Evolutionary conservation across 1,140 invertebrate genomes (phyloP).

Genomic region (Chymomyza costata): DNA sequence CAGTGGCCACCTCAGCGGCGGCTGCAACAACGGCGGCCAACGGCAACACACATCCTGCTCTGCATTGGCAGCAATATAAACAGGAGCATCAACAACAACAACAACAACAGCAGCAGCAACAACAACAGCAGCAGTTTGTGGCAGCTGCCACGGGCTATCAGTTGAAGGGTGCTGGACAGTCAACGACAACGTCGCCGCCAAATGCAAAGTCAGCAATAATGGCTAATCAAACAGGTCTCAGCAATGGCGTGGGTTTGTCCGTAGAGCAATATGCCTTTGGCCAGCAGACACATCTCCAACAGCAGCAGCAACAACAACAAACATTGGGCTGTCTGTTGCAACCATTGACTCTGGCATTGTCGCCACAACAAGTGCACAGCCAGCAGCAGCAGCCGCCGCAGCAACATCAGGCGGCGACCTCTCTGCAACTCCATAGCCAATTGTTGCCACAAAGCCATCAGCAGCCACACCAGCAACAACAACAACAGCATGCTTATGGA

Average conservation of each 20-base stretch:
- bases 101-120: conserved; percentile 48
- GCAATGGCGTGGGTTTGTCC: conserved; percentile 15
- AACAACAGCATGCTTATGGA: conserved; percentile 35
- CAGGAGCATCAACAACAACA: conserved; percentile 47
- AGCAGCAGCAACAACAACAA: conserved; percentile 49
- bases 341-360: conserved; percentile 62
- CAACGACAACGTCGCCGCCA: conserved; percentile 64
- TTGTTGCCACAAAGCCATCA: conserved; percentile 74
- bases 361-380: conserved; percentile 62
- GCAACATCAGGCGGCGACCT: conserved; percentile 44
- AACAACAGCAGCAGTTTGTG: conserved; percentile 56
- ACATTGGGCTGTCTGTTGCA: conserved; percentile 50
- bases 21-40: conserved; percentile 26
- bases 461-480: conserved; percentile 50
- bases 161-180: conserved; percentile 61
- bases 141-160: conserved; percentile 48
- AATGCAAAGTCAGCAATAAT: conserved; percentile 73
- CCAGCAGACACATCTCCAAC: conserved; percentile 41
- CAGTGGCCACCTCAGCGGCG: conserved; percentile 44
- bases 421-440: conserved; percentile 62
- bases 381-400: too few species aligned
- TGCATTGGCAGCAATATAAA: conserved; percentile 66
- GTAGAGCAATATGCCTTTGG: conserved; percentile 34
- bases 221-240: conserved; percentile 70
- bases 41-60: conserved; percentile 38